Evolutionary conservation across 2,113 vertebrate species (phyloP).

Genomic region (Pseudorhombus dupliciocellatus): DNA sequence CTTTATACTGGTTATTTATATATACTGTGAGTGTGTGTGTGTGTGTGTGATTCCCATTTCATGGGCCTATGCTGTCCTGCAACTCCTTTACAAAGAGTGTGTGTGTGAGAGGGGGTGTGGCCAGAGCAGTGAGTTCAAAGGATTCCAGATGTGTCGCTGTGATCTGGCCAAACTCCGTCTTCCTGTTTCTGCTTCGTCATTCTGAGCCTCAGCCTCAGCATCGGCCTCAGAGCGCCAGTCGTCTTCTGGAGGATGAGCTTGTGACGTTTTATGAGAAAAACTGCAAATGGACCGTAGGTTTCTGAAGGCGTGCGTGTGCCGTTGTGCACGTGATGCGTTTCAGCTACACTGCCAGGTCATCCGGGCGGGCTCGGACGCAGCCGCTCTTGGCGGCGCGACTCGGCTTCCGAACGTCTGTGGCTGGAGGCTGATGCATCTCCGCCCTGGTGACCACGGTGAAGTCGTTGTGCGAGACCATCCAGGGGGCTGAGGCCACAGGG

Average conservation of each 20-base stretch:
- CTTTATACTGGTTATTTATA: slow-evolving; percentile 33
- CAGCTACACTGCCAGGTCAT: slow-evolving; percentile 89
- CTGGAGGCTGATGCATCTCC: slow-evolving; percentile 85
- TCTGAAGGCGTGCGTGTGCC: slow-evolving; percentile 8
- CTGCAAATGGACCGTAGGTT: background rate
- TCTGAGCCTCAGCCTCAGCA: slow-evolving; percentile 1
- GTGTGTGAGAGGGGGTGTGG: background rate
- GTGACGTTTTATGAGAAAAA: slow-evolving; percentile 11
- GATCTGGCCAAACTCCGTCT: background rate
- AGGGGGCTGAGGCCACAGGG: slow-evolving; percentile 29
- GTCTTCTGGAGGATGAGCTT: slow-evolving; percentile 7
- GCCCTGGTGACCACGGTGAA: slow-evolving; percentile 76
- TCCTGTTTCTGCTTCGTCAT: background rate
- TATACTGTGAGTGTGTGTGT: slow-evolving; percentile 16
- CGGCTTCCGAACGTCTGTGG: slow-evolving; percentile 75
- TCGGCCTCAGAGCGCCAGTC: background rate
- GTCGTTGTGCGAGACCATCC: slow-evolving; percentile 22
- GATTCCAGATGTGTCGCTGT: background rate
- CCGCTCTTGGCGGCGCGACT: slow-evolving; percentile 84
- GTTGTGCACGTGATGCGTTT: slow-evolving; percentile 24
- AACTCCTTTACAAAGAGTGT: slow-evolving; percentile 20
- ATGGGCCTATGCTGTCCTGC: background rate
- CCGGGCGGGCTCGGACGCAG: slow-evolving; percentile 84
- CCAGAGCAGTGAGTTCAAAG: background rate
- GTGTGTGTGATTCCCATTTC: slow-evolving; percentile 3